These are phyloP conservation scores for Zophobas atratus DNA, from an alignment of 1,140 invertebrate species.

Conservation along the genomic window DNA sequence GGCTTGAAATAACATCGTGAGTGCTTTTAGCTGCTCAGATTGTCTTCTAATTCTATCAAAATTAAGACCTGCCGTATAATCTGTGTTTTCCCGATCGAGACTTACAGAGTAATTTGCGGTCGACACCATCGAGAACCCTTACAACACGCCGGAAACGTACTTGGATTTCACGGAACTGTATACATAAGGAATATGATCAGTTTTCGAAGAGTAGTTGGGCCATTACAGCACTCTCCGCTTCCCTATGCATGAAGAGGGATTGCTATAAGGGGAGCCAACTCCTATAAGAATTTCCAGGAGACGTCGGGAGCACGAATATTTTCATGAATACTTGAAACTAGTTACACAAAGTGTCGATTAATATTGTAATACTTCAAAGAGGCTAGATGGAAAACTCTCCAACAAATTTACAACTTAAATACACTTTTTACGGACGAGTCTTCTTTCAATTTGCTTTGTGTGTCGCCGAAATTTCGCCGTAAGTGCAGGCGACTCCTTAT, in stretches of 20 bases:
- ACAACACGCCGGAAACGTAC: conserved; percentile 27
- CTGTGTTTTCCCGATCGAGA: too few relatives aligned
- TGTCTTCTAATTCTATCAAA: too few relatives aligned
- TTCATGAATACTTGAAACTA: conserved; percentile 41
- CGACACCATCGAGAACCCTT: conserved; percentile 5
- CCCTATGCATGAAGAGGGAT: conserved; percentile 40
- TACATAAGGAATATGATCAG: conserved; percentile 41
- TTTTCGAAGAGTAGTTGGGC: conserved; percentile 39
- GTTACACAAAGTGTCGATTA: conserved; percentile 42
- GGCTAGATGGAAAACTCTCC: conserved; percentile 1
- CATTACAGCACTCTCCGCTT: conserved; percentile 29
- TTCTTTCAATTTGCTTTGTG: background rate
- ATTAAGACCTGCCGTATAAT: too few relatives aligned
- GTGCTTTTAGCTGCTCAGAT: too few relatives aligned
- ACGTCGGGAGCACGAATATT: conserved; percentile 28
- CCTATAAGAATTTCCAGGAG: conserved; percentile 11
- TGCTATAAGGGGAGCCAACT: conserved; percentile 23
- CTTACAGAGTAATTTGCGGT: conserved; percentile 17
- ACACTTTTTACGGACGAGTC: background rate
- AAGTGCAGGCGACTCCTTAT: too few relatives aligned
- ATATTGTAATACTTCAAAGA: conserved; percentile 18
- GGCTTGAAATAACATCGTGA: too few relatives aligned
- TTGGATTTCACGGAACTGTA: conserved; percentile 29
- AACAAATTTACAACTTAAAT: conserved; percentile 17
- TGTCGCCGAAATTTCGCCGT: background rate